Percentiles rank a stretch among this genome's conserved stretches.
These are phyloP conservation scores for Xiphophorus birchmanni DNA, from an alignment of 2,797 vertebrate species.

Conservation along the genomic window DNA sequence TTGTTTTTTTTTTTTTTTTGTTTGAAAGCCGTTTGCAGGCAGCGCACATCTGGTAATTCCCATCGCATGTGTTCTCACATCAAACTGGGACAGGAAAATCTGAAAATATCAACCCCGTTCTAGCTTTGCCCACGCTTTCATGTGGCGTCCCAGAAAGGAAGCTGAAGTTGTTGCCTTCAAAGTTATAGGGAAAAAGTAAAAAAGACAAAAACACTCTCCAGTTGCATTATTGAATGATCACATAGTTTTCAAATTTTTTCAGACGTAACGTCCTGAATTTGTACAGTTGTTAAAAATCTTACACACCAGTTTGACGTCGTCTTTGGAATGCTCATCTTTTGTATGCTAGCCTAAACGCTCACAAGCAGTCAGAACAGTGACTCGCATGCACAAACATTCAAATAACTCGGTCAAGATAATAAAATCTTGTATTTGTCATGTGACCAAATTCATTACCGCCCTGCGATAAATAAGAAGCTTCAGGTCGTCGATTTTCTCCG, in stretches of 20 bases:
- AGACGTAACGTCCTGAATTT: neutral
- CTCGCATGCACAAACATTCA: neutral
- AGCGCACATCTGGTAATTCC: constrained; percentile 32
- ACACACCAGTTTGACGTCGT: neutral
- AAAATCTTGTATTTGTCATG: neutral
- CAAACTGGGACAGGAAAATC: constrained; percentile 54
- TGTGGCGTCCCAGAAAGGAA: neutral
- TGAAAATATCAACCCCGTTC: constrained; percentile 32
- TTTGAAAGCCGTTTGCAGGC: constrained; percentile 2
- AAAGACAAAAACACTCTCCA: neutral
- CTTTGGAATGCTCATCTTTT: neutral
- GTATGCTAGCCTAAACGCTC: neutral
- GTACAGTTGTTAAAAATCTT: neutral
- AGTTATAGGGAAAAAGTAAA: neutral
- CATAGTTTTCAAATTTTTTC: neutral
- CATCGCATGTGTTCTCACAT: constrained; percentile 31
- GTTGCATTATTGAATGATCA: neutral
- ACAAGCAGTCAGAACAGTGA: neutral
- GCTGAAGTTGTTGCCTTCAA: neutral
- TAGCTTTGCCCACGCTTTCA: neutral
- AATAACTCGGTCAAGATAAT: neutral
- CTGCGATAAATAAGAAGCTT: constrained; percentile 6
- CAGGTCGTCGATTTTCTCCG: neutral
- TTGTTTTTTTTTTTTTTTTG: too few relatives aligned
- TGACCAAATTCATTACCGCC: neutral